Percentiles rank a stretch among this genome's conserved stretches.
Evolutionary conservation across 2,888 invertebrate genomes (phyloP).

Genomic region (Agrotis clavis): DNA sequence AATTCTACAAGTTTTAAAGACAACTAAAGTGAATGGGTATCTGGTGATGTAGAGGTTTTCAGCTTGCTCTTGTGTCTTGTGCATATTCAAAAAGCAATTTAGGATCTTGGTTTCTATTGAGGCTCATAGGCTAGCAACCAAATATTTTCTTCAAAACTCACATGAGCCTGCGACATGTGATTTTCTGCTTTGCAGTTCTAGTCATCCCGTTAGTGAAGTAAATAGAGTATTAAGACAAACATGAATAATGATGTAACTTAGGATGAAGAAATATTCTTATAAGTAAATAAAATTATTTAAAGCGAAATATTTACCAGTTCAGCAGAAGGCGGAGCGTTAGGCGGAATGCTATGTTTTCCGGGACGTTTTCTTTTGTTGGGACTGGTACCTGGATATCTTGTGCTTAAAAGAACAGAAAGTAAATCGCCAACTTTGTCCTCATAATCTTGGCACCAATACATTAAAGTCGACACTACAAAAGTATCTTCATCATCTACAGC

Average conservation of each 20-base stretch:
- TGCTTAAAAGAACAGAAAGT: slow-evolving; percentile 94
- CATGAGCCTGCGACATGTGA: slow-evolving; percentile 55
- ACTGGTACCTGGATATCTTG: slow-evolving; percentile 96
- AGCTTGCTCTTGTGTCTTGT: slow-evolving; percentile 55
- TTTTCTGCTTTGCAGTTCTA: slow-evolving; percentile 59
- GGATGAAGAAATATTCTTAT: slow-evolving; percentile 26
- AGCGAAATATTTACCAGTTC: slow-evolving; percentile 92
- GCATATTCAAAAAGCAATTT: slow-evolving; percentile 37
- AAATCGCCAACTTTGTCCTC: slow-evolving; percentile 97
- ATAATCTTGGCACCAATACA: slow-evolving; percentile 98
- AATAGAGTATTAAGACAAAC: slow-evolving; percentile 53
- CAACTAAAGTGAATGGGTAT: slow-evolving; percentile 44
- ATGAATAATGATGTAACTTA: slow-evolving; percentile 47
- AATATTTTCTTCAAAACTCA: slow-evolving; percentile 55
- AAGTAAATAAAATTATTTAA: slow-evolving; percentile 5
- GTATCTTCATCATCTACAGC: slow-evolving; percentile 95
- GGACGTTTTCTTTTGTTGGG: slow-evolving; percentile 98
- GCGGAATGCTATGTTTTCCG: slow-evolving; percentile 93
- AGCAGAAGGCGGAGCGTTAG: slow-evolving; percentile 94
- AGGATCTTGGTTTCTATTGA: slow-evolving; percentile 48
- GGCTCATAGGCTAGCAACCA: slow-evolving; percentile 45
- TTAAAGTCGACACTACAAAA: slow-evolving; percentile 97
- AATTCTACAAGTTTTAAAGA: slow-evolving; percentile 31
- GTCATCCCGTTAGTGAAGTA: slow-evolving; percentile 53
- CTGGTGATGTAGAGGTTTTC: slow-evolving; percentile 38